phyloP scores from a whole-genome alignment of 2,797 vertebrate species.

The Poecilia velifera region DNA sequence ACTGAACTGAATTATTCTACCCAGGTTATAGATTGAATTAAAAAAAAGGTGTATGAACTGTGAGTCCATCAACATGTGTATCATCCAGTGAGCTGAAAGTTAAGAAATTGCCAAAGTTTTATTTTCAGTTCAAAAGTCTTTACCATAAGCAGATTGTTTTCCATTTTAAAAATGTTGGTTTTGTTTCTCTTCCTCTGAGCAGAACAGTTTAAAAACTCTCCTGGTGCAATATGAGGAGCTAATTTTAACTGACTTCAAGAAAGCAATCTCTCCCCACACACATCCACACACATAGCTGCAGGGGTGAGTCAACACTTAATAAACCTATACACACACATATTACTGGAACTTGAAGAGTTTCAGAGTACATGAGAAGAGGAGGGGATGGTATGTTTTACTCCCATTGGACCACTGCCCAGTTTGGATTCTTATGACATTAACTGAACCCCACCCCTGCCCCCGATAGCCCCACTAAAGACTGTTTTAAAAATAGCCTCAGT shows the following conservation, averaged over 20 bases:
- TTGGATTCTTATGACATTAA: conserved; percentile 77
- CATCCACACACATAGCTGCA: conserved; percentile 48
- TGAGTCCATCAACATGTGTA: not conserved
- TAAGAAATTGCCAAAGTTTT: not conserved
- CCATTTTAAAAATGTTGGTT: not conserved
- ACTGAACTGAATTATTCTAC: not conserved
- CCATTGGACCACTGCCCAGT: conserved; percentile 70
- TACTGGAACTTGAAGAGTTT: conserved; percentile 52
- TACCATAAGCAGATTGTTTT: not conserved
- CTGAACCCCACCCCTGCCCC: conserved; percentile 34
- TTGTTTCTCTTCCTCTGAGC: not conserved
- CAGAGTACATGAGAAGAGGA: conserved; percentile 14
- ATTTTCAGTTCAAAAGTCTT: not conserved
- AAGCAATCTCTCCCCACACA: conserved; percentile 16
- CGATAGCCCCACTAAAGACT: conserved; percentile 36
- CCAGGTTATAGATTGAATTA: not conserved
- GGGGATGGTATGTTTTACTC: conserved; percentile 59
- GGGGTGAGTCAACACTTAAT: conserved; percentile 75
- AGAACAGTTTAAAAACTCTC: conserved; percentile 4
- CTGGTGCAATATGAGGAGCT: conserved; percentile 24
- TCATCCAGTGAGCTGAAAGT: not conserved
- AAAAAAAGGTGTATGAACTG: not conserved
- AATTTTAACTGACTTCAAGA: conserved; percentile 21
- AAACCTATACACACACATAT: conserved; percentile 44
- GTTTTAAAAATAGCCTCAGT: conserved; percentile 80